Evolutionary conservation across 2,113 vertebrate species (phyloP).

Genomic region (Morone saxatilis): DNA sequence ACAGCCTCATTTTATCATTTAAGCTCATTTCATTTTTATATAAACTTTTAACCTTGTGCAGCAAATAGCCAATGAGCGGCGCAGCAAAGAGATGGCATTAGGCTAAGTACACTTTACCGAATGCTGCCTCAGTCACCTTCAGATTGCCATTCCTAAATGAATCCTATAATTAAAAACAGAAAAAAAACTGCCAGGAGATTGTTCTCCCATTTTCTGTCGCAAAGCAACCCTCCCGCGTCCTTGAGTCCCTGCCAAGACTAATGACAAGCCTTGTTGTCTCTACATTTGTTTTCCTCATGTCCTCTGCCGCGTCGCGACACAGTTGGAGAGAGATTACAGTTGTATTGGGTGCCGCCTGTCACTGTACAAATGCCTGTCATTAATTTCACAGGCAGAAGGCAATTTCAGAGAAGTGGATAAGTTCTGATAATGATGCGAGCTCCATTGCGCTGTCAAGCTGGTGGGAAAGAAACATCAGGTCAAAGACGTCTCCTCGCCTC

Average conservation of each 20-base stretch:
- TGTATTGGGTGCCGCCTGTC: slow-evolving; percentile 76
- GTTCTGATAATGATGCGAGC: slow-evolving; percentile 68
- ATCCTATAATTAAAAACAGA: slow-evolving; percentile 31
- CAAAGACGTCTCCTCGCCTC: slow-evolving; percentile 24
- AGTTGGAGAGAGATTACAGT: slow-evolving; percentile 77
- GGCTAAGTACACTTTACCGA: slow-evolving; percentile 2
- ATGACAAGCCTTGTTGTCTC: slow-evolving; percentile 67
- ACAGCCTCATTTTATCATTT: not conserved
- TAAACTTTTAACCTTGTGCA: not conserved
- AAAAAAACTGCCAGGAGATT: slow-evolving; percentile 35
- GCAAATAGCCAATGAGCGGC: not conserved
- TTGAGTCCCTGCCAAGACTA: slow-evolving; percentile 61
- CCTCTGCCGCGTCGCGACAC: slow-evolving; percentile 56
- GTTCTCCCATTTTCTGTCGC: slow-evolving; percentile 16
- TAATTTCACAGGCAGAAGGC: slow-evolving; percentile 77
- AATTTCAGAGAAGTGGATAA: slow-evolving; percentile 73
- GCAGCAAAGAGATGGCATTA: not conserved
- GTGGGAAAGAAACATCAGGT: slow-evolving; percentile 52
- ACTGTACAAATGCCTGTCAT: slow-evolving; percentile 77
- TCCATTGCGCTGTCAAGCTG: slow-evolving; percentile 48
- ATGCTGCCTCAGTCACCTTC: slow-evolving; percentile 35
- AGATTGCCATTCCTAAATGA: slow-evolving; percentile 43
- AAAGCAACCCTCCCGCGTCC: slow-evolving; percentile 37
- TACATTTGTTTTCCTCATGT: slow-evolving; percentile 72
- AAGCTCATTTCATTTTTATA: not conserved